These are phyloP conservation scores for Panthera uncia DNA, from an alignment of 2,113 vertebrate species.

Conservation along the genomic window DNA sequence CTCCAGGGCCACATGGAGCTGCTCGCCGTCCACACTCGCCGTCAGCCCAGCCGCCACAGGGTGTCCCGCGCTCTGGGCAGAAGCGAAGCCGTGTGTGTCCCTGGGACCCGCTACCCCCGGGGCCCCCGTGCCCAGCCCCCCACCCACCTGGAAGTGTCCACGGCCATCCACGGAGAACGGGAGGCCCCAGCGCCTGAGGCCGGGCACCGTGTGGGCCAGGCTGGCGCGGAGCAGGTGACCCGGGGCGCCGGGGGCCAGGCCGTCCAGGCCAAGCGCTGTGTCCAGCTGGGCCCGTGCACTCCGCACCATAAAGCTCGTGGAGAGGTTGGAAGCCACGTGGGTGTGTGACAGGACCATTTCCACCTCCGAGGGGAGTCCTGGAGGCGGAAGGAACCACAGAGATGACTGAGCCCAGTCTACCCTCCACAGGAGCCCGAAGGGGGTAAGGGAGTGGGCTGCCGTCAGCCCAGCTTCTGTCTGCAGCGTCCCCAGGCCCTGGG, in stretches of 20 bases:
- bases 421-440: rapidly evolving
- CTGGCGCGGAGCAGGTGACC: conserved; percentile 72
- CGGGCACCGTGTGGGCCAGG: conserved; percentile 82
- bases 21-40: conserved; percentile 75
- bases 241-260: background rate
- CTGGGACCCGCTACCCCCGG: rapidly evolving
- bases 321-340: conserved; percentile 41
- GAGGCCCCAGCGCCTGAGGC: conserved; percentile 80
- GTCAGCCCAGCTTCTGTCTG: background rate
- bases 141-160: conserved; percentile 85
- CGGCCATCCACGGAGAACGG: conserved; percentile 77
- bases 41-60: conserved; percentile 74
- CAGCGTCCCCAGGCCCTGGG: background rate
- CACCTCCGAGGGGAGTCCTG: conserved; percentile 85
- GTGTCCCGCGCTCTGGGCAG: conserved; percentile 76
- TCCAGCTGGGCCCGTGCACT: conserved; percentile 77
- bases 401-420: background rate
- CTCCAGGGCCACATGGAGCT: conserved; percentile 76
- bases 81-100: background rate
- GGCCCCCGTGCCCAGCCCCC: background rate
- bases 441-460: too few species aligned
- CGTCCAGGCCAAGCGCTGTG: conserved; percentile 76
- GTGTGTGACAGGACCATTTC: conserved; percentile 71
- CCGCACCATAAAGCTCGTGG: background rate
- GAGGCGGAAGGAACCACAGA: background rate